phyloP scores from a whole-genome alignment of 2,113 vertebrate genomes.

The Chroicocephalus ridibundus region DNA sequence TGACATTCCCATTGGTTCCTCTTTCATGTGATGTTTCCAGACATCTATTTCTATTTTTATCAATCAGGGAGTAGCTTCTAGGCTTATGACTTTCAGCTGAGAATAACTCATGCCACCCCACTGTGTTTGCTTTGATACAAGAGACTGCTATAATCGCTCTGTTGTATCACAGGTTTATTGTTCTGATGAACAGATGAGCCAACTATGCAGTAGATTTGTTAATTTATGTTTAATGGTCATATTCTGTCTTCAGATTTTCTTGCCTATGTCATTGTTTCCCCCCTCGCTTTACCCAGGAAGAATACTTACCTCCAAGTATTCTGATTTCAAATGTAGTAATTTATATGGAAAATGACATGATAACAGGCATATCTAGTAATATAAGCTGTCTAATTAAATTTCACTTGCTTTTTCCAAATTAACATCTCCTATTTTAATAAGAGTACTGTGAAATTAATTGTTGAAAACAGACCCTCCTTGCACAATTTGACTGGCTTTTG shows the following conservation, averaged over 20 bases:
- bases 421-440: background rate
- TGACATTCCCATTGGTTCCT: conserved; percentile 32
- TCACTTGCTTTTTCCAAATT: background rate
- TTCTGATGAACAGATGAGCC: background rate
- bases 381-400: background rate
- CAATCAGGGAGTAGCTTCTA: conserved; percentile 8
- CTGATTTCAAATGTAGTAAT: background rate
- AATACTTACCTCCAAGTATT: background rate
- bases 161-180: background rate
- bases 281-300: background rate
- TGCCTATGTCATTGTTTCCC: background rate
- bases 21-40: conserved; percentile 40
- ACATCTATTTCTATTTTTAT: conserved; percentile 48
- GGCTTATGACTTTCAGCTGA: conserved; percentile 55
- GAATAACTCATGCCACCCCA: background rate
- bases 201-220: background rate
- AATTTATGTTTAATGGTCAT: background rate
- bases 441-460: background rate
- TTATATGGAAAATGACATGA: background rate
- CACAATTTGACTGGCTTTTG: background rate
- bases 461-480: background rate
- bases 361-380: background rate
- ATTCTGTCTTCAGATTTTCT: background rate
- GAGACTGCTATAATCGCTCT: background rate
- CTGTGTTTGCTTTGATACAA: conserved; percentile 5